Evolutionary conservation across 2,888 invertebrate genomes (phyloP), one percentile per base, ranked within the genome.

Genomic region (Aquatica leii): DNA sequence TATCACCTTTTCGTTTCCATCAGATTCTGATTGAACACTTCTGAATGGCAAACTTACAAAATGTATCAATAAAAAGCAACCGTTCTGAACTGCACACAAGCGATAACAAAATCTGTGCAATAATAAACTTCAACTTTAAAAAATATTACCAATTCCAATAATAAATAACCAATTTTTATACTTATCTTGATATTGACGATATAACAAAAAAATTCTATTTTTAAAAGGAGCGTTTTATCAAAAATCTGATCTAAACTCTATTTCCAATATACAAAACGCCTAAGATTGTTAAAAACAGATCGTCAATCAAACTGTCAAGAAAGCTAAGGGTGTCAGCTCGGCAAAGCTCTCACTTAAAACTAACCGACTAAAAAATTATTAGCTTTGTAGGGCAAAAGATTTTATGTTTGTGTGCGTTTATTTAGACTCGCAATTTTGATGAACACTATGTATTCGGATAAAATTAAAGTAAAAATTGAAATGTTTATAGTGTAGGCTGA

Each of bases 221-320:
- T 62, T 55, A 46, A 52, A 62, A 50, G 54, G 51, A 55, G 40
- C 50, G 50, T 61, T 67, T 70, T 70, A 70, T 70, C 70, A 67
- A 51, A 62, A 67, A 61, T 52, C 62, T 51, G 60, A 70, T 67
- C 67, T 67, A 67, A 69, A 70, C 67, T 62, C 64, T 62, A 66
- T 65, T 70, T 70, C 67, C 64, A 70, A 63, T 66, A 65, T 66
- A 69, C 67, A 70, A 69, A 70, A 70, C 63, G 59, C 57, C 57
- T 56, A 65, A 69, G 70, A 67, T 69, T 68, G 62, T 62, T 60
- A 70, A 70, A 71, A 71, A 71, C 67, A 70, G 69, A 69, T 70
- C 69, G 71, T 71, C 71, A 70, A 71, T 71, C 71, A 71, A 70
- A 66, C 67, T 71, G 71, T 71, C 71, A 70, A 63, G 67, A 60